Evolutionary conservation across 2,888 invertebrate species (phyloP), one percentile per base, ranked within the genome.

Genomic region (Pandemis heparana): DNA sequence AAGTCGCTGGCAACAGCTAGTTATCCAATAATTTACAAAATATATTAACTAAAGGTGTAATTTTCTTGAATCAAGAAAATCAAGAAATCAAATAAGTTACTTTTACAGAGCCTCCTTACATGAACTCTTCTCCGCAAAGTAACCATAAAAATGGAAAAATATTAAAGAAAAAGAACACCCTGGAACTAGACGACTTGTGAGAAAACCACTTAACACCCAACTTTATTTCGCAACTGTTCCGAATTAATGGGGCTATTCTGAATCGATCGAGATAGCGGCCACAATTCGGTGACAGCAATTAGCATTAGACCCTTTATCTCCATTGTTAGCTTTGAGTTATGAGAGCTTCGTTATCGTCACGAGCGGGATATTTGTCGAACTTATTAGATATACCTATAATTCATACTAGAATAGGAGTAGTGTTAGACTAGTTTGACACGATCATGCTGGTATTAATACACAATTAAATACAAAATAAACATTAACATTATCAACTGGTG

Each of bases 301-400:
- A 73, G 63, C 68, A 69, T 73, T 63, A 59, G 68, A 51, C 73
- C 72, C 73, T 68, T 69, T 63, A 73, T 73, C 73, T 48, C 39
- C 63, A 73, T 73, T 73, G 68, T 73, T 73, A 64, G 73, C 73
- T 73, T 73, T 73, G 73, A 73, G 68, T 73, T 73, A 73, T 69
- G 73, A 73, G 63, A 59, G 68, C 23, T 73, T 48, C 63, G 68
- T 59, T 73, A 68, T 73, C 73, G 64, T 64, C 73, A 69, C 43
- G 38, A 43, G 5, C 61, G 59, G 48, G 59, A 38, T 68, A 63
- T 68, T 72, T 61, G 66, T 61, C 48, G 63, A 51, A 48, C 63
- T 59, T 63, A 59, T 73, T 68, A 63, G 18, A 53, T 53, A n/a
- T 18, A 53, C 8, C 14, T 48, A 48, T 48, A 48, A n/a, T 53